These are phyloP conservation scores for Muscicapa adusta DNA, from an alignment of 2,113 vertebrate genomes.

Conservation along the genomic window DNA sequence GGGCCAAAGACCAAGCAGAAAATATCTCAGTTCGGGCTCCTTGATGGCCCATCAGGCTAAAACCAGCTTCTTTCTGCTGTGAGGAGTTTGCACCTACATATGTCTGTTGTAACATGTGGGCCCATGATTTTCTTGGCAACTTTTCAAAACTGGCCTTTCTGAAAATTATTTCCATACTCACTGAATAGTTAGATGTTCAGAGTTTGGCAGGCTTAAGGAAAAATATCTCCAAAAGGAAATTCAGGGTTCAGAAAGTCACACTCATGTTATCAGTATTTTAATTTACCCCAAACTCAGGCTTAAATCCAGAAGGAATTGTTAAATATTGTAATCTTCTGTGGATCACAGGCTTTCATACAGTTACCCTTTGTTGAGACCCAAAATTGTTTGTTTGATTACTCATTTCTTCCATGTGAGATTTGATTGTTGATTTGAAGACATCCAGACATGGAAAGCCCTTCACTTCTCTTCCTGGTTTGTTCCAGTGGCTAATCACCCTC, in stretches of 20 bases:
- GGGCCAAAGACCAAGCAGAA: fast-evolving
- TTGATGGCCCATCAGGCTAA: not conserved
- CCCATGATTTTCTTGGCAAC: not conserved
- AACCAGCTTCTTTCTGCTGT: not conserved
- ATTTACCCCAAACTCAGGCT: not conserved
- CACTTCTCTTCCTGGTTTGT: not conserved
- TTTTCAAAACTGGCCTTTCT: not conserved
- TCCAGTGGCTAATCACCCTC: slow-evolving; percentile 12
- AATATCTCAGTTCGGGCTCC: fast-evolving
- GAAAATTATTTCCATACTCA: not conserved
- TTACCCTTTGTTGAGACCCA: not conserved
- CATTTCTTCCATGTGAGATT: slow-evolving; percentile 11
- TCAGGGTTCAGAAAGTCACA: not conserved
- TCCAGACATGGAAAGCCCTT: not conserved
- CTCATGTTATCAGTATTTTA: not conserved
- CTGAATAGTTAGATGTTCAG: fast-evolving
- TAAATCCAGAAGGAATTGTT: not conserved
- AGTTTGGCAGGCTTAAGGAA: not conserved
- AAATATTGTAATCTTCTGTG: not conserved
- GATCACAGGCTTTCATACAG: not conserved
- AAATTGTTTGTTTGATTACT: slow-evolving; percentile 13
- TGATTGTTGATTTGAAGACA: slow-evolving; percentile 41
- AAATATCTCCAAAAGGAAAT: not conserved
- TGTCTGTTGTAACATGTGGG: not conserved
- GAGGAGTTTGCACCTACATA: not conserved